Conservation (phyloP, 92 coral and sea anemone genomes). For the Epizoanthus rinbou region DNA sequence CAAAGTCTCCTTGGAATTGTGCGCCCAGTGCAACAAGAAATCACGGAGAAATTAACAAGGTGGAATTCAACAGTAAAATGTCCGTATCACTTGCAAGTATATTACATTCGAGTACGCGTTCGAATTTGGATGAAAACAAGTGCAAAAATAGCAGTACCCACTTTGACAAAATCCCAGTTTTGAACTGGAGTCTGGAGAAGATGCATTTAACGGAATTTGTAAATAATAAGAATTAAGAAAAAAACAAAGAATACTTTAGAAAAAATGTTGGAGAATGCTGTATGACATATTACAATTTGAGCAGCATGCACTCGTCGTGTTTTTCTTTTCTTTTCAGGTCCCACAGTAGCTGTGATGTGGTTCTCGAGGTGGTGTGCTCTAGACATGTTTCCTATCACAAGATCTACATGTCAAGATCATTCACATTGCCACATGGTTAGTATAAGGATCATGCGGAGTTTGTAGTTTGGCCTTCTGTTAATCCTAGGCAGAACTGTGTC, state of each 20-base stretch:
- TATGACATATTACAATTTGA: slow-evolving; percentile 41
- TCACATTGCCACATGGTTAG: slow-evolving; percentile 34
- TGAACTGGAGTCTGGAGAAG: neutral
- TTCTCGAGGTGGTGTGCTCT: neutral
- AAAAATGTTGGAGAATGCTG: neutral
- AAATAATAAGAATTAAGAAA: neutral
- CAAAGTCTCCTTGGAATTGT: slow-evolving; percentile 92
- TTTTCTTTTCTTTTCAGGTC: slow-evolving; percentile 86
- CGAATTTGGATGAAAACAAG: slow-evolving; percentile 13
- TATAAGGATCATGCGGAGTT: slow-evolving; percentile 38
- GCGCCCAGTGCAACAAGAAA: slow-evolving; percentile 80
- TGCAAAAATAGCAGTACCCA: neutral
- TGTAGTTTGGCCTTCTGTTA: slow-evolving; percentile 44
- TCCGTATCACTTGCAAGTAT: slow-evolving; percentile 67
- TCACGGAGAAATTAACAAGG: slow-evolving; percentile 49
- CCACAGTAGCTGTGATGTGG: neutral
- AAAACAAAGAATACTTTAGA: neutral
- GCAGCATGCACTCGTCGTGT: slow-evolving; percentile 95
- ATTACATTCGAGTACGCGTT: neutral
- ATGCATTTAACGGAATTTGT: slow-evolving; percentile 8
- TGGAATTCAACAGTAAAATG: slow-evolving; percentile 68
- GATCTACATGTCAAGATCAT: neutral
- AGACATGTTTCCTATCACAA: neutral
- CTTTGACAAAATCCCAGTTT: slow-evolving; percentile 6
- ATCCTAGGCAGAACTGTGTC: neutral